Evolutionary conservation across 2,113 vertebrate genomes (phyloP), one percentile per base, ranked within the genome.

Genomic region (Alligator mississippiensis): DNA sequence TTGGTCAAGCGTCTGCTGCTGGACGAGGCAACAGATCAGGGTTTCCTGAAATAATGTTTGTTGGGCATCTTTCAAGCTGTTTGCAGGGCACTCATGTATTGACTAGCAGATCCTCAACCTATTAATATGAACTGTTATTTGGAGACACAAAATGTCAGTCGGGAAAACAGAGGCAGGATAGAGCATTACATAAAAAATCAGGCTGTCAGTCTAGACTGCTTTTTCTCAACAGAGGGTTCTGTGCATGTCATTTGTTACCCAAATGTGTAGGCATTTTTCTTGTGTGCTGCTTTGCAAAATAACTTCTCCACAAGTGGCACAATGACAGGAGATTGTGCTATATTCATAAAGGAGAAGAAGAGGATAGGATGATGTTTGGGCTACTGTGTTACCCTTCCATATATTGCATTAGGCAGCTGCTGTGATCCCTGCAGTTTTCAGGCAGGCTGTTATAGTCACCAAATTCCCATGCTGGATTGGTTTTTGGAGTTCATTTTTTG

Each of bases 201-300:
- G 4, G 22, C n/a, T 90, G 11, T 77, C 25, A 61, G 22, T 3
- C 10, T n/a, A 70, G 12, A 11, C n/a, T 28, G 84, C 27, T 30
- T 17, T 10, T 47, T 62, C 27, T 2, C 2, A 30, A 2, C 0
- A 0, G 27, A 59, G 27, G 64, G 0, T 15, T 47, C 11, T 4
- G 0, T 0, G 6, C 2, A 0, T 2, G 0, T 1, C 34, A 61
- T 16, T 74, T 38, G 70, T 74, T 24, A 74, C 17, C 34, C 4
- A 22, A 76, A 2, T 62, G 3, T 4, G 5, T 2, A 72, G 66
- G 19, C 8, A 9, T 1, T 3, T 57, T 55, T 83, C 12, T 4
- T 15, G 9, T 4, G 5, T 15, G 84, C 47, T 34, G n/a, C 34
- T 70, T 8, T 82, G 54, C 27, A 84, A 27, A 57, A 80, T 28